These are phyloP conservation scores for Cricetomys ansorgei DNA, from an alignment of 2,113 vertebrate species.

Conservation along the genomic window DNA sequence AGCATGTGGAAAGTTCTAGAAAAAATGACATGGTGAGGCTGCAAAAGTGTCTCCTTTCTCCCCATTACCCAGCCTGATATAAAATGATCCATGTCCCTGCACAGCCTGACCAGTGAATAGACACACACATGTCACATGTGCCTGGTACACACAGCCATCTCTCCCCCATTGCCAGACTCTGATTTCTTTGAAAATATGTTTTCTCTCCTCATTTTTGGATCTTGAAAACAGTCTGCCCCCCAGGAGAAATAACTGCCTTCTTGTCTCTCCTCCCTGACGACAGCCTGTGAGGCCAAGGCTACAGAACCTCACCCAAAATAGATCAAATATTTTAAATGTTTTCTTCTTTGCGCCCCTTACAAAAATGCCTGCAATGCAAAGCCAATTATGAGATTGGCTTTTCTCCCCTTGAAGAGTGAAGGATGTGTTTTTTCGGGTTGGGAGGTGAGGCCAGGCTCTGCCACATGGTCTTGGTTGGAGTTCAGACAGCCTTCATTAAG, in stretches of 20 bases:
- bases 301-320: slow-evolving; percentile 81
- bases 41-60: not conserved
- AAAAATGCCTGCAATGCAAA: slow-evolving; percentile 81
- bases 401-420: slow-evolving; percentile 50
- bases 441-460: not conserved
- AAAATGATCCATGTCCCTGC: not conserved
- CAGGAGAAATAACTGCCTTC: slow-evolving; percentile 58
- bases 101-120: not conserved
- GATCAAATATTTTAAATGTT: slow-evolving; percentile 80
- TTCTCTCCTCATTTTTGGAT: not conserved
- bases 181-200: slow-evolving; percentile 60
- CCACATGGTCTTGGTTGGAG: slow-evolving; percentile 45
- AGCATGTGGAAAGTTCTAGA: not conserved
- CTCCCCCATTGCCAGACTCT: slow-evolving; percentile 1
- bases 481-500: slow-evolving; percentile 18
- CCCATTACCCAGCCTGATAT: not conserved
- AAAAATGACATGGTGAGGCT: too few species aligned
- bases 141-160: not conserved
- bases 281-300: slow-evolving; percentile 65
- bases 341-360: slow-evolving; percentile 77
- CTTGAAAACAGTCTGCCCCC: slow-evolving; percentile 48
- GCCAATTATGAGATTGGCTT: slow-evolving; percentile 72
- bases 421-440: slow-evolving; percentile 48
- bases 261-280: slow-evolving; percentile 63
- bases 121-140: not conserved